These are phyloP conservation scores for Danio albolineatus DNA, from an alignment of 2,797 vertebrate species.

Conservation along the genomic window DNA sequence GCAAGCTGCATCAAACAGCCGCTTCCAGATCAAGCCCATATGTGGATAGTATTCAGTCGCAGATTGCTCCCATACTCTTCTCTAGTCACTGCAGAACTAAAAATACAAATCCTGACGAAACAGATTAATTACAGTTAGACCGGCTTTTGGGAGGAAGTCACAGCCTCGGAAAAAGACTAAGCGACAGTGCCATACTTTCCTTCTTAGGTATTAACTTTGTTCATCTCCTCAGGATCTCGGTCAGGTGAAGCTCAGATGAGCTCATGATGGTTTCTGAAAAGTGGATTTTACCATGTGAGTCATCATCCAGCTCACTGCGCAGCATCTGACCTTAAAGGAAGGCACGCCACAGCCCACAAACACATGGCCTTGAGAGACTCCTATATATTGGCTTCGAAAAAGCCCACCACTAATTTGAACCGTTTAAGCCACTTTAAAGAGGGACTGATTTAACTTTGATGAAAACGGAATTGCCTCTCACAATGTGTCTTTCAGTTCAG, in stretches of 20 bases:
- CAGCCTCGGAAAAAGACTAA: not conserved
- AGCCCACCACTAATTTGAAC: slow-evolving; percentile 79
- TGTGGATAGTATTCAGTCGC: slow-evolving; percentile 38
- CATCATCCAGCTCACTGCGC: slow-evolving; percentile 74
- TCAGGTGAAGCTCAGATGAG: slow-evolving; percentile 47
- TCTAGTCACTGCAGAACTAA: slow-evolving; percentile 31
- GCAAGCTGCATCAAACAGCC: slow-evolving; percentile 41
- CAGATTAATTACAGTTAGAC: slow-evolving; percentile 41
- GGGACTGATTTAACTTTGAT: slow-evolving; percentile 79
- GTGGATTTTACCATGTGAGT: slow-evolving; percentile 37
- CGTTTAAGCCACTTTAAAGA: slow-evolving; percentile 80
- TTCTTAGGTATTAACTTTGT: slow-evolving; percentile 18
- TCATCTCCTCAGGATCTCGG: slow-evolving; percentile 21
- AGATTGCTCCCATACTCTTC: slow-evolving; percentile 36
- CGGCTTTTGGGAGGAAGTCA: slow-evolving; percentile 29
- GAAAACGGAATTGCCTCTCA: slow-evolving; percentile 54
- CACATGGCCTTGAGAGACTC: slow-evolving; percentile 74
- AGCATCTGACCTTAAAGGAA: slow-evolving; percentile 80
- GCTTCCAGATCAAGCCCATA: slow-evolving; percentile 50
- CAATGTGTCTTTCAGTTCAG: slow-evolving; percentile 57
- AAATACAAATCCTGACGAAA: slow-evolving; percentile 23
- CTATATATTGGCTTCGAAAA: slow-evolving; percentile 78
- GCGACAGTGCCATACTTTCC: slow-evolving; percentile 16
- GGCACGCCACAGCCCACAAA: slow-evolving; percentile 74
- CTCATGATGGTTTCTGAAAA: slow-evolving; percentile 52